A percentile compares a stretch with the other conserved stretches of the same genome.
Conservation (phyloP, 2,888 invertebrate genomes). For the Acanthoscelides obtectus region DNA sequence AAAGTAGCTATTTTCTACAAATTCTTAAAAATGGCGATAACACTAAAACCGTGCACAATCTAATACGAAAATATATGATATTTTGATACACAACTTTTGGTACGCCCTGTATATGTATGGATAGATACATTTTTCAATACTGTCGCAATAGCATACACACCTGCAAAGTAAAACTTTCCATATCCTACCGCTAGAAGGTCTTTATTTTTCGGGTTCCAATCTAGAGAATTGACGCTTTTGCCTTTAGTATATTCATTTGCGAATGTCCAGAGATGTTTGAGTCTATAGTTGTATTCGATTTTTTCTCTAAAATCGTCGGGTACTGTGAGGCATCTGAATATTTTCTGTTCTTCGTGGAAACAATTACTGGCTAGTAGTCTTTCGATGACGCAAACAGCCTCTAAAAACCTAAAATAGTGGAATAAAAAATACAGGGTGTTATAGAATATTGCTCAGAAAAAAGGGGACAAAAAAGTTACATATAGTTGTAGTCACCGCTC, state of each 20-base stretch:
- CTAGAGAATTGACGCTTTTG: slow-evolving; percentile 57
- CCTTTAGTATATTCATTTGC: slow-evolving; percentile 49
- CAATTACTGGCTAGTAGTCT: slow-evolving; percentile 68
- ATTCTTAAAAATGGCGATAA: no score
- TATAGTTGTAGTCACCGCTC: no score
- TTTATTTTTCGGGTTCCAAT: slow-evolving; percentile 63
- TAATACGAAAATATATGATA: no score
- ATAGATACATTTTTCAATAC: no score
- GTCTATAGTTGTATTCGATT: slow-evolving; percentile 61
- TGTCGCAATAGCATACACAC: no score
- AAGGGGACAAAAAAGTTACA: no score
- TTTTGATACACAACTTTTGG: no score
- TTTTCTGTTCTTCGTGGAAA: slow-evolving; percentile 63
- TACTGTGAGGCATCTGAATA: slow-evolving; percentile 60
- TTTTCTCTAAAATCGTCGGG: slow-evolving; percentile 58
- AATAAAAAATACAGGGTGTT: no score
- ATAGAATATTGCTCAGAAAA: no score
- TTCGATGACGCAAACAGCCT: slow-evolving; percentile 63
- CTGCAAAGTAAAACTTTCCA: slow-evolving; percentile 61
- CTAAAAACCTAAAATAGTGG: slow-evolving; percentile 47
- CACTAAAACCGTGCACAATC: no score
- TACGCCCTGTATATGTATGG: no score
- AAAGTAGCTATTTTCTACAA: no score
- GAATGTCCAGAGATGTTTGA: slow-evolving; percentile 66
- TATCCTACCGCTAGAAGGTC: slow-evolving; percentile 74